A percentile compares a stretch with the other conserved stretches of the same genome.
phyloP scores from a whole-genome alignment of 2,888 invertebrate genomes.

The Teleogryllus oceanicus region DNA sequence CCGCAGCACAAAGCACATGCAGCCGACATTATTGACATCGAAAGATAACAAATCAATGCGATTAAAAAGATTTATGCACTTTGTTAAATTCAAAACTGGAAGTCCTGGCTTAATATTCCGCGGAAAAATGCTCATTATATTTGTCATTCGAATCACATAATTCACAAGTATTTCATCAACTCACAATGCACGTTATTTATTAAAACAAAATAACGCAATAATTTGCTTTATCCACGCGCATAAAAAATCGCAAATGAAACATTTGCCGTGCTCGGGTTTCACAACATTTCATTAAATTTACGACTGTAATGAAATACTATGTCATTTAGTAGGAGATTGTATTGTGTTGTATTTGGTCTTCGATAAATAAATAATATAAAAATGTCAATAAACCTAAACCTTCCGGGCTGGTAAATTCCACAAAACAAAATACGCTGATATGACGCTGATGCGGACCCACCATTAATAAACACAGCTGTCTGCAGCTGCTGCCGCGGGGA shows the following conservation, averaged over 20 bases:
- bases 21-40: conserved; percentile 7
- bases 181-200: conserved; percentile 11
- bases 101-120: conserved; percentile 10
- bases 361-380: conserved; percentile 18
- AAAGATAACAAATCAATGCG: conserved; percentile 18
- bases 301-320: conserved; percentile 18
- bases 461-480: conserved; percentile 18
- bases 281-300: conserved; percentile 9
- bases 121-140: conserved; percentile 18
- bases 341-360: conserved; percentile 18
- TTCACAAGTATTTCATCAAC: conserved; percentile 18
- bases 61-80: conserved; percentile 18
- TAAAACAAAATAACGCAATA: conserved; percentile 18
- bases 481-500: neutral
- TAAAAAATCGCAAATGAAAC: conserved; percentile 18
- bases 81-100: conserved; percentile 11
- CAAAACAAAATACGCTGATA: conserved; percentile 9
- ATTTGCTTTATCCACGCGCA: conserved; percentile 1
- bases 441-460: neutral
- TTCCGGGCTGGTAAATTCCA: conserved; percentile 18
- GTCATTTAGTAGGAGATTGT: conserved; percentile 10
- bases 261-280: conserved; percentile 18
- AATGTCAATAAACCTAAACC: conserved; percentile 12
- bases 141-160: conserved; percentile 11
- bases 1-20: neutral